phyloP scores from a whole-genome alignment of 1,140 invertebrate species.

The Papilio helenus region DNA sequence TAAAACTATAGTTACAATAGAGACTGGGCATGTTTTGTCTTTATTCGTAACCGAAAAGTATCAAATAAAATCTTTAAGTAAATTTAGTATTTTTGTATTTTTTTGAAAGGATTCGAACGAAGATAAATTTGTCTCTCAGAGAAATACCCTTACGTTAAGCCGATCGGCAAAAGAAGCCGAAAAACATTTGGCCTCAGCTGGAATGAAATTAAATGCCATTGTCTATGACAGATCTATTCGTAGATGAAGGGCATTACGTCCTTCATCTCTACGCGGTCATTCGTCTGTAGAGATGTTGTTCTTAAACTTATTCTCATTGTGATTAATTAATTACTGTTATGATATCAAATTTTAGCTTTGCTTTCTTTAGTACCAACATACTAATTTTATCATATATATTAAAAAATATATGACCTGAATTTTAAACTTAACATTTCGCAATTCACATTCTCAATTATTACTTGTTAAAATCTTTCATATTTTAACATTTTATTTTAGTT shows the following conservation, averaged over 20 bases:
- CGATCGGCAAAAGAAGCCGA: constrained; percentile 25
- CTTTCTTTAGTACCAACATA: not conserved
- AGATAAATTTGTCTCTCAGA: constrained; percentile 1
- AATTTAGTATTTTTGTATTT: not conserved
- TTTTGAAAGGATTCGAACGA: constrained; percentile 11
- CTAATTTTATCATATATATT: not conserved
- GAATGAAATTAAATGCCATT: constrained; percentile 30
- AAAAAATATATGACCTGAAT: too few relatives aligned
- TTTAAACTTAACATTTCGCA: too few relatives aligned
- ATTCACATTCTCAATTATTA: constrained; percentile 2
- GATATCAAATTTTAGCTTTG: not conserved
- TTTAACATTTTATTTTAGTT: constrained; percentile 29
- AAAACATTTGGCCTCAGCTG: constrained; percentile 28
- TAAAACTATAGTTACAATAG: too few relatives aligned
- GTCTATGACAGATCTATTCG: constrained; percentile 35
- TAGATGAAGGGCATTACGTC: constrained; percentile 22
- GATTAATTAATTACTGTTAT: not conserved
- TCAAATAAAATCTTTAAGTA: not conserved
- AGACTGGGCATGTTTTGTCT: too few relatives aligned
- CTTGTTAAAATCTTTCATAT: not conserved
- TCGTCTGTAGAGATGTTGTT: constrained; percentile 1
- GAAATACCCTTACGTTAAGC: constrained; percentile 1
- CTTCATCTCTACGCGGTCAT: constrained; percentile 19
- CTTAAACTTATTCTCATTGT: not conserved
- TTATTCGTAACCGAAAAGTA: not conserved